Base-by-base conservation (phyloP, 2,888 invertebrate species). In the Metallyticus violacea region DNA sequence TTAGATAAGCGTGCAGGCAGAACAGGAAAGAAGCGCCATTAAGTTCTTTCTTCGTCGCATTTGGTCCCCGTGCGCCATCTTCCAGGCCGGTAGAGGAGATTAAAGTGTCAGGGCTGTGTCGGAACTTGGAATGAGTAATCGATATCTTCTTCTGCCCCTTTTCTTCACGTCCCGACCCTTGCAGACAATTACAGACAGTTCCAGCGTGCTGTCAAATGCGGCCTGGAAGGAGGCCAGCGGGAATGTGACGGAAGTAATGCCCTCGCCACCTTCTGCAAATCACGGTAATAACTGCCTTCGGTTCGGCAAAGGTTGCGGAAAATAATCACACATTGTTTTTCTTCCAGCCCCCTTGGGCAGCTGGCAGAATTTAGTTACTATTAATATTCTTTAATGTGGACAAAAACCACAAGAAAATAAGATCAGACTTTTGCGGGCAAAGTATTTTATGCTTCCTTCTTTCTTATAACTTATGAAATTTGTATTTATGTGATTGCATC, bases 51-150 rank as follows among this genome's bases (percentile, higher is more conserved):
- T 62, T 62, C n/a, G n/a, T n/a, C n/a, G n/a, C n/a, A n/a, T n/a
- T 62, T 62, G 15, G 40, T 62, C 40, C 40, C 40, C 83, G 28
- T 77, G 6, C 29, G 22, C 81, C 30, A n/a, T 29, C 62, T 77
- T 29, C 77, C 29, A 7, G 28, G 7, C 83, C 77, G 83, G 76
- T 77, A 77, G 77, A 83, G 77, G 77, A 83, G 83, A 83, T 83
- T 83, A 83, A 77, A 83, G 83, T 83, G 83, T 83, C 83, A 83
- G 15, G 77, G 77, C 77, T 6, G 26, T 28, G 83, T 83, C 77
- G 83, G 83, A 77, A 77, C 83, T 83, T 62, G 29, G 77, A 83
- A 83, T 83, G 83, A 83, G 83, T 83, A 83, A 83, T 83, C 83
- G 83, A 83, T 83, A 83, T 77, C 77, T 22, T 30, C 28, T 29